These are phyloP conservation scores for Euthynnus affinis DNA, from an alignment of 2,797 vertebrate species.

Conservation along the genomic window DNA sequence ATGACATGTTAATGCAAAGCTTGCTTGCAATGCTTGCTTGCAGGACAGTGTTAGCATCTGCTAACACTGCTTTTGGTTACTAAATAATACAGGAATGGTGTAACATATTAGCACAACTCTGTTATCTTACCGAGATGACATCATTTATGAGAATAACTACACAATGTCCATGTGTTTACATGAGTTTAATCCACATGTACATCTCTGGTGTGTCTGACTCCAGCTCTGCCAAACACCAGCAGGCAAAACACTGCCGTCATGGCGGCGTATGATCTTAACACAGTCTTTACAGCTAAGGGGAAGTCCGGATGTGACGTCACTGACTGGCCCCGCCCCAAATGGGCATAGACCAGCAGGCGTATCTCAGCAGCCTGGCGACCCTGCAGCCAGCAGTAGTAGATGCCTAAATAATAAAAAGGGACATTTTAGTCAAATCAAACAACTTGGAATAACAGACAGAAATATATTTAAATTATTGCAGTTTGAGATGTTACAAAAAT, in stretches of 20 bases:
- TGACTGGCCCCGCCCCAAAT: conserved; percentile 36
- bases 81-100: too few species aligned
- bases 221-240: conserved; percentile 39
- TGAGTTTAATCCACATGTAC: conserved; percentile 54
- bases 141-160: not conserved
- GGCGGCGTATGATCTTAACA: conserved; percentile 43
- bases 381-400: conserved; percentile 79
- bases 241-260: conserved; percentile 63
- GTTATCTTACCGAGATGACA: not conserved
- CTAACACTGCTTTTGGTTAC: too few species aligned
- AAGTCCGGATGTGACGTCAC: conserved; percentile 66
- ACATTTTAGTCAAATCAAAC: not conserved
- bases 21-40: too few species aligned
- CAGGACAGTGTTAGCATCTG: too few species aligned
- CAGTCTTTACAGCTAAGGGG: not conserved
- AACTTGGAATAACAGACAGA: not conserved
- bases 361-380: conserved; percentile 61
- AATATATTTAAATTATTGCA: too few species aligned
- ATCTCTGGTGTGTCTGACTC: not conserved
- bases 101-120: too few species aligned
- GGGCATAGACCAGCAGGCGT: conserved; percentile 64
- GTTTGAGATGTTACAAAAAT: too few species aligned
- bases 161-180: not conserved
- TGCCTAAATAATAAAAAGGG: conserved; percentile 26
- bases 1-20: too few species aligned